Evolutionary conservation across 2,888 invertebrate species (phyloP), one percentile per base, ranked within the genome.

Genomic region (Perizoma flavofasciatum): DNA sequence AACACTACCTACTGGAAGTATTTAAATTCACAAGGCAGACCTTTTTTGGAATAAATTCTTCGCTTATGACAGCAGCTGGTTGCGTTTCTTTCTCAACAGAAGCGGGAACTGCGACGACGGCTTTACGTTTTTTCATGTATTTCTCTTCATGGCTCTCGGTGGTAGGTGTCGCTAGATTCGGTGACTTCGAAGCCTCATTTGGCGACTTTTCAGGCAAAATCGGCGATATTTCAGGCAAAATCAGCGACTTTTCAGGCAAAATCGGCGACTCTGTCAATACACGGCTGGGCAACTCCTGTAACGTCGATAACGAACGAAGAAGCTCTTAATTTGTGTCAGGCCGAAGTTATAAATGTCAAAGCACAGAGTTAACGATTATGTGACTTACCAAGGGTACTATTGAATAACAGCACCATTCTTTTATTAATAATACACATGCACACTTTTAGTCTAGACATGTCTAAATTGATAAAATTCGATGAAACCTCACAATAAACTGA

Each of bases 101-200:
- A 34, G 87, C 88, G 0, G 81, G 72, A 0, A 66, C 65, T 4
- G 63, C 68, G 1, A 50, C 66, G 0, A 48, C 62, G 5, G 93
- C 93, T 63, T 90, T 93, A 59, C 92, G 73, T 61, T 92, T 92
- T 77, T 92, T 92, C 0, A 89, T 89, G 61, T 89, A 89, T 55
- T 89, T 92, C 43, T 56, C 53, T 41, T 56, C 52, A n/a, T 10
- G 33, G 11, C 6, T 49, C n/a, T 56, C 43, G 8, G 49, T 7
- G 10, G 48, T n/a, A 35, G 43, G 7, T 1, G 34, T 9, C n/a
- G 32, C 32, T 9, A 11, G 6, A 5, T n/a, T 46, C 49, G 45
- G 55, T 4, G 49, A 43, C 11, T 47, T 47, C 2, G 41, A 32
- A 0, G 9, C 48, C 33, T 43, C 32, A 33, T 44, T 52, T 11